Evolutionary conservation across 2,113 vertebrate species (phyloP).

Genomic region (Petaurus breviceps): DNA sequence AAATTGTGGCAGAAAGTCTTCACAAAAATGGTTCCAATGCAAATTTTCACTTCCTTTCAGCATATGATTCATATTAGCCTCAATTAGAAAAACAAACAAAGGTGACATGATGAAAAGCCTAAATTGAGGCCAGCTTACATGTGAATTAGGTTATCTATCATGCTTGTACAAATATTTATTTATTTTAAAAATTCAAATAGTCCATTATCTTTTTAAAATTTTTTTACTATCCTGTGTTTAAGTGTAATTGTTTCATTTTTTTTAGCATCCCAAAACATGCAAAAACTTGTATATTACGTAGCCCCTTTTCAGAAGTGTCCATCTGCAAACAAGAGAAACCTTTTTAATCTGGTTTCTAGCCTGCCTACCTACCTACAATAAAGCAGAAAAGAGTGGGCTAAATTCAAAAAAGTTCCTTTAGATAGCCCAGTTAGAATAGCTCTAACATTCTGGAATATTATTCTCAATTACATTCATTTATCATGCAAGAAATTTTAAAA

Average conservation of each 20-base stretch:
- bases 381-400: not conserved
- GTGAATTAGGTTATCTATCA: conserved; percentile 49
- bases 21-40: conserved; percentile 19
- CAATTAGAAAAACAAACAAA: conserved; percentile 2
- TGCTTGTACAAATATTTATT: conserved; percentile 58
- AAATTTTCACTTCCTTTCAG: conserved; percentile 53
- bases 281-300: not conserved
- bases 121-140: conserved; percentile 37
- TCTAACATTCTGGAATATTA: not conserved
- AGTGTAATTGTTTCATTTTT: not conserved
- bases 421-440: not conserved
- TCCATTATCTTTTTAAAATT: not conserved
- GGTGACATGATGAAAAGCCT: conserved; percentile 41
- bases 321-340: not conserved
- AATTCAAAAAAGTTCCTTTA: not conserved
- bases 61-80: conserved; percentile 7
- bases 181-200: conserved; percentile 44
- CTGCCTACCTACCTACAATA: not conserved
- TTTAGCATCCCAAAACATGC: not conserved
- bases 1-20: conserved; percentile 51
- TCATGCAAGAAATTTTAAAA: not conserved
- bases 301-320: not conserved
- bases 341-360: not conserved
- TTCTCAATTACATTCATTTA: not conserved
- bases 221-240: not conserved